Evolutionary conservation across 2,888 invertebrate genomes (phyloP), one percentile per base, ranked within the genome.

Genomic region (Deroplatys truncata): DNA sequence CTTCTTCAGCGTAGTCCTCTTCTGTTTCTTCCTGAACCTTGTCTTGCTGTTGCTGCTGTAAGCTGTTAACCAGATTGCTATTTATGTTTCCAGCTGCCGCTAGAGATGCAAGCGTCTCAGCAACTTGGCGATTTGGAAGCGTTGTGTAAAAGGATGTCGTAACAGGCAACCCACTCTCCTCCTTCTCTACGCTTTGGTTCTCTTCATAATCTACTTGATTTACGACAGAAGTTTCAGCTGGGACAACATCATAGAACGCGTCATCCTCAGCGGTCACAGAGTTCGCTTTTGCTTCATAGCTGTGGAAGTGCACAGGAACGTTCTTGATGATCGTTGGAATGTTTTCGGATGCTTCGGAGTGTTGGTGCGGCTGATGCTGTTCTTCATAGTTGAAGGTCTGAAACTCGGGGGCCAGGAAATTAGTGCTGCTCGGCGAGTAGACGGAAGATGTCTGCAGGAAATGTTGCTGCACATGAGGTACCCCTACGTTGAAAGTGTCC

Each of bases 121-220:
- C 95, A 0, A 95, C 95, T 92, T 96, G 95, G 35, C 95, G 94
- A 91, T 95, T 96, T 25, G 96, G 96, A 56, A 96, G 93, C 0
- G 95, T 95, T 1, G 96, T 94, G 91, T 95, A 96, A 91, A 95
- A 93, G 7, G 89, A 56, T 2, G 87, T 25, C 16, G 88, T n/a
- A 15, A 49, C 16, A 8, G 35, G 25, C n/a, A 87, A 9, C 25
- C 28, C 35, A 28, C 83, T 35, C 20, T 72, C 56, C 25, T 20
- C 56, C 3, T 72, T 16, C 25, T 72, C 86, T 29, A 28, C 86
- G 31, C 49, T 86, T 83, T 87, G 87, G 20, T 83, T 35, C 28
- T 83, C 82, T 82, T 87, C 87, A 16, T 87, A 87, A 83, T 83
- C 87, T 31, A 35, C 87, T 25, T 28, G 56, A 16, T 25, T 87